phyloP scores from a whole-genome alignment of 2,113 vertebrate species.

The Periophthalmus modestus region DNA sequence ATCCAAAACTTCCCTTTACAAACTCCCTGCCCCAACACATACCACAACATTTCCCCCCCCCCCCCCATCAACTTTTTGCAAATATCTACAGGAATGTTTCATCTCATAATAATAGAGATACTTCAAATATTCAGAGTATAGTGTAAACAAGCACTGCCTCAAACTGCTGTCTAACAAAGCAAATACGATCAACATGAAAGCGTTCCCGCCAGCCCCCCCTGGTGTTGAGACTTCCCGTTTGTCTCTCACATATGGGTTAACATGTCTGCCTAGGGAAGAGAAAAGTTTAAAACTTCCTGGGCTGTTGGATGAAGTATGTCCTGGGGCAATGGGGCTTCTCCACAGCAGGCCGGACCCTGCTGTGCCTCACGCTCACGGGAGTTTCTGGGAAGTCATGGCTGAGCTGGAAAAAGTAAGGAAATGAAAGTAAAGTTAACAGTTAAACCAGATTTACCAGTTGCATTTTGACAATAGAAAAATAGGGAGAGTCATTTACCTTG shows the following conservation, averaged over 20 bases:
- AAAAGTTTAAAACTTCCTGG: conserved; percentile 85
- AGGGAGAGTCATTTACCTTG: conserved; percentile 78
- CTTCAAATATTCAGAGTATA: background rate
- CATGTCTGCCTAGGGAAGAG: conserved; percentile 2
- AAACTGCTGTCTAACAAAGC: conserved; percentile 10
- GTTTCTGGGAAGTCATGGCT: conserved; percentile 85
- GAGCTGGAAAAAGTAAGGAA: conserved; percentile 58
- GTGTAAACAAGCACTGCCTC: conserved; percentile 1
- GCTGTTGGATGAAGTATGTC: conserved; percentile 89
- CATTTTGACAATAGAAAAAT: background rate
- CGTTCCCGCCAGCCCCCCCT: conserved; percentile 9
- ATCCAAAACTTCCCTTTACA: conserved; percentile 8
- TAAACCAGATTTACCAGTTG: background rate
- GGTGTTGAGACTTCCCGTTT: conserved; percentile 41
- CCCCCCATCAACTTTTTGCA: conserved; percentile 8
- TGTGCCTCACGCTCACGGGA: conserved; percentile 82
- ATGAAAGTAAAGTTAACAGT: background rate
- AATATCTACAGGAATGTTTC: conserved; percentile 36
- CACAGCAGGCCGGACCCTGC: conserved; percentile 83
- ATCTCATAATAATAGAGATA: conserved; percentile 1
- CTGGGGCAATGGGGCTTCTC: conserved; percentile 82
- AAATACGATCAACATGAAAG: conserved; percentile 33
- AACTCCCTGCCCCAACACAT: background rate
- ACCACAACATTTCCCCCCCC: conserved; percentile 15
- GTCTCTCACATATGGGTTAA: conserved; percentile 33